phyloP scores from a whole-genome alignment of 2,888 invertebrate genomes.

The Zygogramma bicolorata region DNA sequence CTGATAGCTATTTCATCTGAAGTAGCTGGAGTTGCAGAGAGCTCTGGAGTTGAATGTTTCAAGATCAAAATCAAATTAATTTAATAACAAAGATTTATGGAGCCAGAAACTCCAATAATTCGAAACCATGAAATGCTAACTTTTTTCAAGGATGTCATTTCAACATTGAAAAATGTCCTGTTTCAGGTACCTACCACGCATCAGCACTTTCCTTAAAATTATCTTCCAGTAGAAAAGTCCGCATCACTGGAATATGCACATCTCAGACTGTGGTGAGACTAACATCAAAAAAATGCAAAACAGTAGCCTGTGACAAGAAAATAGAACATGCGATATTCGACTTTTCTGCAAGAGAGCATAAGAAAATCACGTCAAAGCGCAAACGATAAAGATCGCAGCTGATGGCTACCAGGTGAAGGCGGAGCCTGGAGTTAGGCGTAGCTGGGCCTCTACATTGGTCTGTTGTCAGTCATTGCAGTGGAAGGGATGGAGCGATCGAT shows the following conservation, averaged over 20 bases:
- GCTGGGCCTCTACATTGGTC: slow-evolving; percentile 54
- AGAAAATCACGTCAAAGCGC: slow-evolving; percentile 48
- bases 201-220: not conserved
- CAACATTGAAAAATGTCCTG: no score
- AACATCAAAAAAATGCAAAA: slow-evolving; percentile 48
- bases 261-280: slow-evolving; percentile 51
- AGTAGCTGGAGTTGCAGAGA: no score
- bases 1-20: no score
- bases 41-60: no score
- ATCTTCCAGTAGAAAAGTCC: slow-evolving; percentile 31
- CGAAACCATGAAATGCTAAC: no score
- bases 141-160: no score
- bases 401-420: slow-evolving; percentile 66
- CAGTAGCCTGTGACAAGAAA: slow-evolving; percentile 50
- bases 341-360: slow-evolving; percentile 49
- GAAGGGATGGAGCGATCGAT: slow-evolving; percentile 61
- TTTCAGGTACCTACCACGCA: not conserved
- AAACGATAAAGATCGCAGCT: slow-evolving; percentile 65
- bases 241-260: slow-evolving; percentile 43
- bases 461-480: slow-evolving; percentile 31
- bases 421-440: slow-evolving; percentile 57
- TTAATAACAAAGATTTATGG: no score
- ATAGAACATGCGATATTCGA: slow-evolving; percentile 48
- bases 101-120: no score
- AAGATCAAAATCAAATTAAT: no score